Conservation (phyloP, 2,888 invertebrate genomes). For the Aquatica leii region DNA sequence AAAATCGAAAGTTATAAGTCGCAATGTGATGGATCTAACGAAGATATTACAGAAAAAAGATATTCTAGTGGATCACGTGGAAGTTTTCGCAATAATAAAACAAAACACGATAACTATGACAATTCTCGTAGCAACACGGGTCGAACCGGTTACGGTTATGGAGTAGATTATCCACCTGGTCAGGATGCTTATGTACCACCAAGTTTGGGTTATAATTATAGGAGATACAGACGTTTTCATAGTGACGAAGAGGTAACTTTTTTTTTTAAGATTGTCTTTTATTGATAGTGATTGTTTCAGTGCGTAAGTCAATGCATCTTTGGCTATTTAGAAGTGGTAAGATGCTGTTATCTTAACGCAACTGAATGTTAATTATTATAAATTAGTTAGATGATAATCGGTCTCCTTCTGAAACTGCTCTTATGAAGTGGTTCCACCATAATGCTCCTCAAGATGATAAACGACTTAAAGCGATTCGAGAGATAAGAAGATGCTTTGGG, state of each 20-base stretch:
- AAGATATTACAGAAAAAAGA: conserved; percentile 8
- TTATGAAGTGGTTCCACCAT: conserved; percentile 58
- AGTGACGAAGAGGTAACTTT: conserved; percentile 2
- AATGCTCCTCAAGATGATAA: conserved; percentile 54
- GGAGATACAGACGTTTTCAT: conserved; percentile 40
- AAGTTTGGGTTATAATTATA: conserved; percentile 34
- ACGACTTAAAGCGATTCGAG: conserved; percentile 52
- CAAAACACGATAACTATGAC: neutral
- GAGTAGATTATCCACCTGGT: neutral
- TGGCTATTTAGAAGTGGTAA: conserved; percentile 57
- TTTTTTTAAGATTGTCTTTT: conserved; percentile 7
- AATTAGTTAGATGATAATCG: conserved; percentile 57
- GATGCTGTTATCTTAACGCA: conserved; percentile 25
- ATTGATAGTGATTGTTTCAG: conserved; percentile 44
- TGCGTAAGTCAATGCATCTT: conserved; percentile 58
- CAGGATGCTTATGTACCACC: neutral
- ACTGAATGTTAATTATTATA: conserved; percentile 13
- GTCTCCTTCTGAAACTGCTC: conserved; percentile 57
- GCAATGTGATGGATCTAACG: conserved; percentile 32
- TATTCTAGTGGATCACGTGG: neutral
- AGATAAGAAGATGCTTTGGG: conserved; percentile 57
- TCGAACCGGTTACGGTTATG: neutral
- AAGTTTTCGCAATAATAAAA: neutral
- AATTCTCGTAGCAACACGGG: neutral
- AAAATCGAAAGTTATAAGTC: conserved; percentile 26